Evolutionary conservation across 2,113 vertebrate genomes (phyloP), one percentile per base, ranked within the genome.

Genomic region (Arizona elegans): DNA sequence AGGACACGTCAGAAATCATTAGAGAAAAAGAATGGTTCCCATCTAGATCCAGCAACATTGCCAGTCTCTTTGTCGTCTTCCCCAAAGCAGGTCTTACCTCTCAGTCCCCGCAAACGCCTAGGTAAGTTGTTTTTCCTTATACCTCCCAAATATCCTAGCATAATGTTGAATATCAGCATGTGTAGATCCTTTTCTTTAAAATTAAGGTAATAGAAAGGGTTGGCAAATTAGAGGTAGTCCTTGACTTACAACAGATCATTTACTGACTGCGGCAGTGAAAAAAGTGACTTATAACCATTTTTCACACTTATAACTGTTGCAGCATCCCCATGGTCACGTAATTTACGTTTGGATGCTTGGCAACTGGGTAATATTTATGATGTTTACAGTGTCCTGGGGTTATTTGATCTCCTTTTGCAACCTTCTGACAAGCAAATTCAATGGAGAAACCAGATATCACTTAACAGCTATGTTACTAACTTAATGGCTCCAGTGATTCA

Each of bases 101-200:
- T 99, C 86, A 99, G 99, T 93, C 99, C 99, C 47, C 96, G 98
- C 1, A 99, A 99, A 91, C 99, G 99, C 47, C 98, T 98, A 87
- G 98, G 99, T 99, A 94, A 97, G 97, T 19, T 65, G 11, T 19
- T 29, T 53, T 55, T 43, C 75, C 26, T 26, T 21, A 11, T 13
- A 4, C 33, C 7, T 52, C 23, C n/a, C 43, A 19, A 85, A 43
- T 58, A 55, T 52, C 47, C 1, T 33, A 53, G 29, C 11, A 52
- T 9, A 23, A 3, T 85, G 8, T 58, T 23, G 56, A 56, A 15
- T 38, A n/a, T 75, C 62, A 65, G 26, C 26, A 62, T 62, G 26
- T 62, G 10, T 62, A 29, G 2, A 81, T 81, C 6, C 21, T 21
- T 81, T 81, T 81, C 33, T 38, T 81, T 81, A 43, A 38, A 75